Percentiles rank a stretch among this genome's conserved stretches.
These are phyloP conservation scores for Anhinga rufa DNA, from an alignment of 2,113 vertebrate species.

Conservation along the genomic window DNA sequence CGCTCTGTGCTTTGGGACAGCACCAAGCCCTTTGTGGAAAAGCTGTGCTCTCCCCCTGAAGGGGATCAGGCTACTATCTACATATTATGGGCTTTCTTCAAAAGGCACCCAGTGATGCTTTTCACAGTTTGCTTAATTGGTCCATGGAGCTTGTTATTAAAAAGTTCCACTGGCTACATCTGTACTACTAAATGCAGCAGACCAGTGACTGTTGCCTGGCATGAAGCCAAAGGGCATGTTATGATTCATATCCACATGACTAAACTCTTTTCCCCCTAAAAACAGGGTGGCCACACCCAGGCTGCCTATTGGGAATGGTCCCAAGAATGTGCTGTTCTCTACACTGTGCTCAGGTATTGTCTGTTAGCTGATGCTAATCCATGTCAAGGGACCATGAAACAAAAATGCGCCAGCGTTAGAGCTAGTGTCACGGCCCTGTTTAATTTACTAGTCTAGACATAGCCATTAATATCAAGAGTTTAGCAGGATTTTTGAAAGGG, in stretches of 20 bases:
- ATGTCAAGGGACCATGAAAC: neutral
- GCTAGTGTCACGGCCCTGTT: neutral
- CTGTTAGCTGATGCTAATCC: neutral
- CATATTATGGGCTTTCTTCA: neutral
- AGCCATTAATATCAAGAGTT: neutral
- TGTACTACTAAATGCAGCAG: neutral
- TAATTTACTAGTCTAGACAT: conserved; percentile 8
- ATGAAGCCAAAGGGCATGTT: neutral
- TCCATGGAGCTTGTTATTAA: neutral
- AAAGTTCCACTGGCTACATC: neutral
- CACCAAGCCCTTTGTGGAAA: neutral
- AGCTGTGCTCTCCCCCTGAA: neutral
- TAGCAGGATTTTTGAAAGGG: neutral
- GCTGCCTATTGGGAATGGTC: conserved; percentile 4
- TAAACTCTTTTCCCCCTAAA: neutral
- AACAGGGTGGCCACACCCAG: neutral
- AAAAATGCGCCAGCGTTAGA: neutral
- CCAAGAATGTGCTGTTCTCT: neutral
- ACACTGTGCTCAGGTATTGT: neutral
- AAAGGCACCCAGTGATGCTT: neutral
- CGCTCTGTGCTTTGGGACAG: neutral
- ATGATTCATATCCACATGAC: neutral
- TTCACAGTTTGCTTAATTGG: neutral
- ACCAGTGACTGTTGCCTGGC: neutral
- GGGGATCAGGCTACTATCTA: neutral